A percentile compares a stretch with the other conserved stretches of the same genome.
phyloP scores from a whole-genome alignment of 2,888 invertebrate genomes.

The Lepetodrilus schrolli region DNA sequence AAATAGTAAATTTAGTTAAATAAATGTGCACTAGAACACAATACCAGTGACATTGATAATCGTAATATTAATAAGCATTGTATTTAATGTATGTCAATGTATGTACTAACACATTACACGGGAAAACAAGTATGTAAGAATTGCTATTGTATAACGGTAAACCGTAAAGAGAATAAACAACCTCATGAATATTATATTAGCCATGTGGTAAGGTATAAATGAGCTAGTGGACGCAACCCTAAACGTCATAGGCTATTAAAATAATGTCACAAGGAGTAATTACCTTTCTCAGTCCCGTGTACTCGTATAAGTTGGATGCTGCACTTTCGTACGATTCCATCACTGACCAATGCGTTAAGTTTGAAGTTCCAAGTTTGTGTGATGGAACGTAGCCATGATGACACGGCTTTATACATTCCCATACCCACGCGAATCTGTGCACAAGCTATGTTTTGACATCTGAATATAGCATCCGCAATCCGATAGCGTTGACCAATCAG shows the following conservation, averaged over 20 bases:
- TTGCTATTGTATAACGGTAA: too few species aligned
- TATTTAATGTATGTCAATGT: neutral
- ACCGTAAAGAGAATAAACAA: too few species aligned
- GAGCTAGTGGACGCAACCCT: too few species aligned
- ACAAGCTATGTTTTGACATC: slow-evolving; percentile 10
- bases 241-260: too few species aligned
- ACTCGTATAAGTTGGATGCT: neutral
- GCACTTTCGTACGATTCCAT: slow-evolving; percentile 1
- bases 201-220: too few species aligned
- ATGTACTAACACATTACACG: too few species aligned
- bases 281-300: neutral
- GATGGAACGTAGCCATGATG: neutral
- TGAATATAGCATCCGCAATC: too few species aligned
- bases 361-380: neutral
- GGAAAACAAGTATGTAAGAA: too few species aligned
- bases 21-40: neutral
- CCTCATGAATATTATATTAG: too few species aligned
- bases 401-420: neutral
- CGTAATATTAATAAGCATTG: neutral
- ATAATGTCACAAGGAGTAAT: neutral
- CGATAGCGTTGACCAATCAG: too few species aligned
- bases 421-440: neutral
- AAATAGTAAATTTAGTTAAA: neutral
- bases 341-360: neutral
- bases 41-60: neutral